phyloP scores from a whole-genome alignment of 1,140 invertebrate species.

The Philotrypesis tridentata region DNA sequence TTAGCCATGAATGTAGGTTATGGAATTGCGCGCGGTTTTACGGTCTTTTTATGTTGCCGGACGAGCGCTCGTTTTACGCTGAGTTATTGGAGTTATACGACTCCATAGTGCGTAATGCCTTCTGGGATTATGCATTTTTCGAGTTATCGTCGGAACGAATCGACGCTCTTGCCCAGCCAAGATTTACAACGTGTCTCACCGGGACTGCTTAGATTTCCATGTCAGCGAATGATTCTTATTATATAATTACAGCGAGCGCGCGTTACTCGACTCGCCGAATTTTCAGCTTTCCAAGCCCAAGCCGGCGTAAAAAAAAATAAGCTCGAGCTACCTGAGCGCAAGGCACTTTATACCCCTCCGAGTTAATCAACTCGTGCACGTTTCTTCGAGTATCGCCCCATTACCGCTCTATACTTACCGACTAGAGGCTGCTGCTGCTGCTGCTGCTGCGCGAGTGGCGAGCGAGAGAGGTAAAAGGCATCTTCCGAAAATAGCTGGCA shows the following conservation, averaged over 20 bases:
- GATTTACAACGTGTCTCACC: background rate
- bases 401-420: background rate
- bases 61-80: conserved; percentile 23
- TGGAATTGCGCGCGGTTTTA: background rate
- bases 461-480: background rate
- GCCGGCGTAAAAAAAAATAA: background rate
- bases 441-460: no score
- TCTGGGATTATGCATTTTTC: background rate
- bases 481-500: conserved; percentile 1
- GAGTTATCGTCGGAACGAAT: background rate
- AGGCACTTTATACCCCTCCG: background rate
- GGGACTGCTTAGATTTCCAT: background rate
- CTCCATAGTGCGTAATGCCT: background rate
- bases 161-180: background rate
- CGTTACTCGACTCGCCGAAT: no score
- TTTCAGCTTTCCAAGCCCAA: no score
- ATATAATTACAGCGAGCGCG: no score
- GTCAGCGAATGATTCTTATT: background rate
- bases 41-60: conserved; percentile 14
- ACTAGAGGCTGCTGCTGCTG: no score
- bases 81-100: conserved; percentile 12
- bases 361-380: background rate
- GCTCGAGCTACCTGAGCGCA: background rate
- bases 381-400: background rate
- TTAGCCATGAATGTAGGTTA: background rate